Conservation (phyloP, 2,113 vertebrate species). For the Myrmecobius fasciatus region DNA sequence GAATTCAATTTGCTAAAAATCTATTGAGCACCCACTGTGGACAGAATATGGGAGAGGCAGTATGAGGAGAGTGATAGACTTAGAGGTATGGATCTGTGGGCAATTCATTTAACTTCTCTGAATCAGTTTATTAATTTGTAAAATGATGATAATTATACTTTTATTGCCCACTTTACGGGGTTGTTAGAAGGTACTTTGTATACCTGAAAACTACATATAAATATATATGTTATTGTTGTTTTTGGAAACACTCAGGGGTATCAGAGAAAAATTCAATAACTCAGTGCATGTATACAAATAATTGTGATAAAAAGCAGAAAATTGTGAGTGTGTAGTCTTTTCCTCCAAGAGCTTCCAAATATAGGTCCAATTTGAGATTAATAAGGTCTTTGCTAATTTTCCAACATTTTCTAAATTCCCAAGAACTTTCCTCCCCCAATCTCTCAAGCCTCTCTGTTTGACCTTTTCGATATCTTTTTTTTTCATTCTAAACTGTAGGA, state of each 20-base stretch:
- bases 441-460: not conserved
- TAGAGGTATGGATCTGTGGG: not conserved
- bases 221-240: not conserved
- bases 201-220: not conserved
- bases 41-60: not conserved
- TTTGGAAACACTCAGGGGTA: not conserved
- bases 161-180: not conserved
- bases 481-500: not conserved
- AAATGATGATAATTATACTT: not conserved
- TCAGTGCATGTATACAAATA: not conserved
- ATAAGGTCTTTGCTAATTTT: not conserved
- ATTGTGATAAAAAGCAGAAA: not conserved
- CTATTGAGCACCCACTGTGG: not conserved
- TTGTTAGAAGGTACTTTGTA: not conserved
- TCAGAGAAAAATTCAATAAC: not conserved
- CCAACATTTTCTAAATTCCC: not conserved
- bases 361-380: not conserved
- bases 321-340: not conserved
- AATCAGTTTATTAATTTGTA: not conserved
- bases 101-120: not conserved
- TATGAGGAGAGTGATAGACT: not conserved
- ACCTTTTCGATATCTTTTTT: not conserved
- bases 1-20: not conserved
- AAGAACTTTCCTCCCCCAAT: not conserved
- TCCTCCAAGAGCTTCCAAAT: not conserved